These are phyloP conservation scores for Danionella cerebrum DNA, from an alignment of 2,113 vertebrate species.

Conservation along the genomic window DNA sequence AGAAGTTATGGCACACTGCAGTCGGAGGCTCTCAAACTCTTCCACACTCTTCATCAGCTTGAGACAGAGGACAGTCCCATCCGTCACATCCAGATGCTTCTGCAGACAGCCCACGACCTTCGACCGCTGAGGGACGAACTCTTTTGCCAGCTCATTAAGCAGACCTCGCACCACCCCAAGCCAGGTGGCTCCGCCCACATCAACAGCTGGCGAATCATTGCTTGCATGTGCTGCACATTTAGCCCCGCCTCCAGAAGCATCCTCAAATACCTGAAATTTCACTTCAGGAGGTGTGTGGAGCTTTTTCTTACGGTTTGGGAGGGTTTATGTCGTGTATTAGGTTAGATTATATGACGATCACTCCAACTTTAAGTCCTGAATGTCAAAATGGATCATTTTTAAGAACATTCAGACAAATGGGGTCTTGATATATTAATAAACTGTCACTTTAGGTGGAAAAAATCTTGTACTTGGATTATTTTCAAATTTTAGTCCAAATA, in stretches of 20 bases:
- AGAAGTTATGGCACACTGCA: constrained; percentile 86
- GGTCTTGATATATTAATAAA: no score
- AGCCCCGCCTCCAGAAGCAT: constrained; percentile 74
- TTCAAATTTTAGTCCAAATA: no score
- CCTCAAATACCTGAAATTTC: constrained; percentile 90
- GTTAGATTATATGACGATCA: no score
- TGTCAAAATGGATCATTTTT: no score
- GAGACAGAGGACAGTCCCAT: constrained; percentile 81
- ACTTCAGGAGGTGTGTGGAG: constrained; percentile 79
- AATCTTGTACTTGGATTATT: no score
- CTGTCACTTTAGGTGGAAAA: no score
- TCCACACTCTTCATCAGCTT: constrained; percentile 87
- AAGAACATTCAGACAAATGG: no score
- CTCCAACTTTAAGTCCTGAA: no score
- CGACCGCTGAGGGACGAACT: constrained; percentile 85
- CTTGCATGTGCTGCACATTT: constrained; percentile 87
- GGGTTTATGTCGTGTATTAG: no score
- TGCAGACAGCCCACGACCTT: constrained; percentile 87
- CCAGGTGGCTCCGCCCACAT: constrained; percentile 73
- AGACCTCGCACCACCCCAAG: constrained; percentile 78
- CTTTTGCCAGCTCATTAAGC: constrained; percentile 94
- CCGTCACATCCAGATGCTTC: constrained; percentile 82
- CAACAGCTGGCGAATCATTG: constrained; percentile 82
- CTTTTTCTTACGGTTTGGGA: no score
- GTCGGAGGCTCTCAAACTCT: constrained; percentile 89